Evolutionary conservation across 2,797 vertebrate species (phyloP), one percentile per base, ranked within the genome.

Genomic region (Ctenopoma multispine): DNA sequence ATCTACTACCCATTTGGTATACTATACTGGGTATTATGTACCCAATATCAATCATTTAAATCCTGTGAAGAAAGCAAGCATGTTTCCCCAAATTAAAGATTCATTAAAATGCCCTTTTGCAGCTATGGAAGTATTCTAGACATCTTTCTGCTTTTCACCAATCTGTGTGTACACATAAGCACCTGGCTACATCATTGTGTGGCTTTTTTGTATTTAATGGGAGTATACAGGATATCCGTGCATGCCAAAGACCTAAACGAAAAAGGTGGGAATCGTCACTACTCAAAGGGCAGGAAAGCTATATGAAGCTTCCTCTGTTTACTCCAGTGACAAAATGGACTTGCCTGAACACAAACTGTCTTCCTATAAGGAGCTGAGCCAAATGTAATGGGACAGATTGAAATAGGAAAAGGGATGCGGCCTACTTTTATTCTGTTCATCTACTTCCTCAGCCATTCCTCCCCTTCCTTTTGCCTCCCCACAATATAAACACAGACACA

Each of bases 251-350:
- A 58, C 76, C 47, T 65, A 21, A 51, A 69, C 78, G 75, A 81
- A 70, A 82, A 46, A 84, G 82, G 82, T 57, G 73, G 58, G 76
- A 78, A 75, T 69, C 76, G 57, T 79, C 77, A 66, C 51, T 72
- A 78, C 75, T 92, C 89, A 92, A 91, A 93, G 89, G 81, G 74
- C 85, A 87, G 92, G 91, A 93, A 93, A 88, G 73, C 79, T 83
- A 82, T 72, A 82, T 82, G 81, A 78, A 68, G 88, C 85, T 92
- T 93, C 92, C 87, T 90, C 90, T 94, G 92, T 86, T 93, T 95
- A 94, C 93, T 86, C 83, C 67, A 81, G 70, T 88, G 84, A 87
- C 81, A 86, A 88, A 87, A 90, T 84, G 77, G 69, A 87, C 78
- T 73, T 82, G 79, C 63, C 66, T 62, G 58, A 64, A 85, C 84